Base-by-base conservation (phyloP, 1,140 invertebrate genomes). In the Drosophila erecta region DNA sequence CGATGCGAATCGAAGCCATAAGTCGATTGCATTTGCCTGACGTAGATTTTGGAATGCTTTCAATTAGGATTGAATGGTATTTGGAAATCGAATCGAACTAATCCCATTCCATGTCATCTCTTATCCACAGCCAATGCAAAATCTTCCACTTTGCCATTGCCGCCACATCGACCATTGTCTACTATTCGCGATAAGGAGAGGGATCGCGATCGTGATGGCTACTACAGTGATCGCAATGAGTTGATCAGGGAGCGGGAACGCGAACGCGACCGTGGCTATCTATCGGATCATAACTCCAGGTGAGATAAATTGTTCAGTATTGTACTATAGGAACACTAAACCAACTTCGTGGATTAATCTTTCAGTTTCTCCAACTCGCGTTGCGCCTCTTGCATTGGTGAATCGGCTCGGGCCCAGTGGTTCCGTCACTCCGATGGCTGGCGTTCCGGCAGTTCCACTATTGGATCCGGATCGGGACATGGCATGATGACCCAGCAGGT, bases 341-440 rank as follows among this genome's bases (percentile, higher is more conserved):
- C 44, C 51, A 37, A 65, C 10, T 8, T 20, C 4, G 3, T 4
- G 5, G 0, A 46, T 24, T 65, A 7, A 43, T 7, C 22, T 3
- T 12, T 2, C 40, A 94, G 94, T 87, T 94, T 94, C 79, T 94
- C 93, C 75, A 93, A 93, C 73, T 94, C 93, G 24, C 95, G 96
- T 81, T 97, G 96, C 91, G 95, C 96, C 35, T 96, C 95, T 20
- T 97, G 96, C 92, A 96, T 97, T 91, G 96, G 96, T 5, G 96
- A 97, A 92, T 96, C 96, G 15, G 96, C 96, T 44, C 94, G 96
- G 17, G 96, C 96, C 59, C 96, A 96, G 79, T 97, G 96, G 96
- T 97, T 97, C 92, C 94, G 96, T 10, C 96, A 97, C 92, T 97
- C 96, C 22, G 96, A 97, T 81, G 96, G 96, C 20, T 97, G 96